A percentile compares a stretch with the other conserved stretches of the same genome.
Evolutionary conservation across 2,113 vertebrate species (phyloP).

Genomic region (Tursiops truncatus): DNA sequence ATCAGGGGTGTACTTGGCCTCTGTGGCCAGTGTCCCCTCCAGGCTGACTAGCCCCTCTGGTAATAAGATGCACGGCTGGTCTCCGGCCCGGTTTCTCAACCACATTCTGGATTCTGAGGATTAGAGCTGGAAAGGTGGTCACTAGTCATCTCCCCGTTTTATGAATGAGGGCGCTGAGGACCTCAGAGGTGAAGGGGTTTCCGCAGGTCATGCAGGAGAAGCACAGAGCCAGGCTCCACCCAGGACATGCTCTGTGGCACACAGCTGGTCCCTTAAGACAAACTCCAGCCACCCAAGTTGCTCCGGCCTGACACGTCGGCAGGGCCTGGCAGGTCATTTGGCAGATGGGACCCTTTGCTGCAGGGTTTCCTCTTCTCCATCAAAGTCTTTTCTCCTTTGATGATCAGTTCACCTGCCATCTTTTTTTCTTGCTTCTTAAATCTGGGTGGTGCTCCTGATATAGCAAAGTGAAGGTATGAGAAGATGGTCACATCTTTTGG

Average conservation of each 20-base stretch:
- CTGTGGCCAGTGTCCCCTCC: not conserved
- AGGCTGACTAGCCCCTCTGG: not conserved
- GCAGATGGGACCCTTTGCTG: not conserved
- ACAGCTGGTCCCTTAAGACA: not conserved
- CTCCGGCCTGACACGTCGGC: not conserved
- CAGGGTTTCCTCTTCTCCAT: not conserved
- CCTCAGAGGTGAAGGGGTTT: not conserved
- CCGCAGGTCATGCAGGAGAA: fast-evolving
- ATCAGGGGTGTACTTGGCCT: not conserved
- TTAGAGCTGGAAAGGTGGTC: not conserved
- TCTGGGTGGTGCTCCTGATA: not conserved
- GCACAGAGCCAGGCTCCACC: not conserved
- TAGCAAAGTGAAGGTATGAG: not conserved
- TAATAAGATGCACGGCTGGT: fast-evolving
- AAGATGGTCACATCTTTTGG: not conserved
- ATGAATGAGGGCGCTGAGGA: not conserved
- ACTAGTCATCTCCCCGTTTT: not conserved
- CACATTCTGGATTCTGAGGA: not conserved
- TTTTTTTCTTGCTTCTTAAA: not conserved
- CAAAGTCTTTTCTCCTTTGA: not conserved
- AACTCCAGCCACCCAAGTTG: not conserved
- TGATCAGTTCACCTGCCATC: not conserved
- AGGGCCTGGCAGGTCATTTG: not conserved
- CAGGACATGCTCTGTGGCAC: fast-evolving
- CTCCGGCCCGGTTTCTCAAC: not conserved